Base-by-base conservation (phyloP, 2,113 vertebrate species). In the Pogonocichla stellata region DNA sequence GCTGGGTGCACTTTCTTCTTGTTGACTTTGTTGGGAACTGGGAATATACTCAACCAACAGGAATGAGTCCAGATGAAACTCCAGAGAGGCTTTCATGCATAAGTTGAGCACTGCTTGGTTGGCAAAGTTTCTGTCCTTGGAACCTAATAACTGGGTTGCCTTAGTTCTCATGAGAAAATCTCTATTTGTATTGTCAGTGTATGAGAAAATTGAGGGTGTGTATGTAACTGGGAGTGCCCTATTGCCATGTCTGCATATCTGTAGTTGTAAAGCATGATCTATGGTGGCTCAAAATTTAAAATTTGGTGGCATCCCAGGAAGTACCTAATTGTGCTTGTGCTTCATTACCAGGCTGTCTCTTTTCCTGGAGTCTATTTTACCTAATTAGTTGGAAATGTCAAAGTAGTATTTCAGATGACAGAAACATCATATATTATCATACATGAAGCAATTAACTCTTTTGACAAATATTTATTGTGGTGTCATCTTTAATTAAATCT, bases 361-460 rank as follows among this genome's bases (percentile, higher is more conserved):
- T 95, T 88, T 95, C 75, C 92, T 80, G 72, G 96, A 97, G 96
- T 97, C 97, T 97, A 85, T 97, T 97, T 97, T 96, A 95, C 92
- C 96, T 97, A 97, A 97, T 98, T 97, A 98, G 97, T 36, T 96
- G 96, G 94, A 97, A 97, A 97, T 95, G 98, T 97, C 97, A 97
- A 50, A 79, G 80, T 83, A 92, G 91, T 94, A 92, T 97, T 97
- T 97, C 95, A 97, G 95, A 84, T 71, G 93, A 60, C 25, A 69
- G 96, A 95, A 84, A 28, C 74, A 53, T 87, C 92, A 36, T 90
- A 90, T 64, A 64, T 97, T 90, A 94, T 90, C 93, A 85, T 78
- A 73, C 26, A 51, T 19, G 51, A 95, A 95, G 84, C 95, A 75
- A 29, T 97, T 95, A 97, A 95, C 18, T 42, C 67, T 65, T 93